Conservation (phyloP, 2,888 invertebrate species). For the Heliconius charithonia region DNA sequence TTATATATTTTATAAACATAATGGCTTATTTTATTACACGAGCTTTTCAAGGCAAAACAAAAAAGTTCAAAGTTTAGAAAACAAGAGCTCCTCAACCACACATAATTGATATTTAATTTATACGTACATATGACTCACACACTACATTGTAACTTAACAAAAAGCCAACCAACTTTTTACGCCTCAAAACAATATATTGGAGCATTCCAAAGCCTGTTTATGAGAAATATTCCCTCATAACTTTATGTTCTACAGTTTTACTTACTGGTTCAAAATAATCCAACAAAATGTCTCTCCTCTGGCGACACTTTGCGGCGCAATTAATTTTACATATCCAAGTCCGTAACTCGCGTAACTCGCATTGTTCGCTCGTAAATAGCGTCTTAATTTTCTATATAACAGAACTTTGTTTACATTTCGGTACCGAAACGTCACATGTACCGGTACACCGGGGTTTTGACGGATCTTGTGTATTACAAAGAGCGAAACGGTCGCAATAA, state of each 20-base stretch:
- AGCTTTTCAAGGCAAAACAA: neutral
- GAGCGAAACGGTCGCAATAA: constrained; percentile 73
- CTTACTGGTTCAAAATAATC: constrained; percentile 80
- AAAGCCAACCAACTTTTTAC: constrained; percentile 23
- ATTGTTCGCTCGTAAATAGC: constrained; percentile 71
- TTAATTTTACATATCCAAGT: constrained; percentile 78
- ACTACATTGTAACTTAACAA: constrained; percentile 22
- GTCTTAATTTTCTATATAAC: constrained; percentile 65
- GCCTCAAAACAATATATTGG: constrained; percentile 39
- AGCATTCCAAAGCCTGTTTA: constrained; percentile 39
- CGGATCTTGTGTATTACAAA: constrained; percentile 73
- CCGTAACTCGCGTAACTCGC: constrained; percentile 75
- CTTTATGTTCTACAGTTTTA: constrained; percentile 57
- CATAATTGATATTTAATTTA: constrained; percentile 28
- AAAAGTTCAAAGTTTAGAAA: neutral
- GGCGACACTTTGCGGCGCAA: constrained; percentile 69
- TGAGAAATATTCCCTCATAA: constrained; percentile 39
- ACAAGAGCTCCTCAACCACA: constrained; percentile 8
- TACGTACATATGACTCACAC: constrained; percentile 31
- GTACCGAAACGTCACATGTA: constrained; percentile 80
- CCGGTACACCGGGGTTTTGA: constrained; percentile 69
- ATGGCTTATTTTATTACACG: neutral
- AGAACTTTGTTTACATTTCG: constrained; percentile 82
- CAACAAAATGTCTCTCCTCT: constrained; percentile 58
- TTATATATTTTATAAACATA: neutral